Conservation (phyloP, 2,113 vertebrate species). For the Chroicocephalus ridibundus region DNA sequence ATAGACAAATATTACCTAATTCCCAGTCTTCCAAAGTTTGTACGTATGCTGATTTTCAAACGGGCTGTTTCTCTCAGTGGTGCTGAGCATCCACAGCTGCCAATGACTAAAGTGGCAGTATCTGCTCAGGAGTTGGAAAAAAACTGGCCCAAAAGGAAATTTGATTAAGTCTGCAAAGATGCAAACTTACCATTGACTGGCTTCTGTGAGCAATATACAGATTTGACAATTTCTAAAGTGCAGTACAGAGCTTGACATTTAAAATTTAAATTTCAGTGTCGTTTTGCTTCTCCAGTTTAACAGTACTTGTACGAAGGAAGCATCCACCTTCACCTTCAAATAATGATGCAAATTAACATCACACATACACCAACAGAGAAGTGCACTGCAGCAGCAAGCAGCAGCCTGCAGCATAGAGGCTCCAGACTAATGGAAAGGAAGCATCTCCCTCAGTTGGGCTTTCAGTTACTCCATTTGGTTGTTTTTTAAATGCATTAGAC, state of each 20-base stretch:
- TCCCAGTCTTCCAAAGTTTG: not conserved
- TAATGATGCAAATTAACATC: not conserved
- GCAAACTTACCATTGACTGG: not conserved
- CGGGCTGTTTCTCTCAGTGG: not conserved
- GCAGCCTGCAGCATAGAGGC: not conserved
- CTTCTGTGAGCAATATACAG: not conserved
- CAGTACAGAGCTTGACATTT: not conserved
- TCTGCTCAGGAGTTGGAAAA: not conserved
- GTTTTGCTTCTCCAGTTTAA: not conserved
- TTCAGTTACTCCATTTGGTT: not conserved
- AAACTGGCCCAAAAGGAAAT: not conserved
- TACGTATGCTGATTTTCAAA: not conserved
- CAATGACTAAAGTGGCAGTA: not conserved
- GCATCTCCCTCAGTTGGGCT: not conserved
- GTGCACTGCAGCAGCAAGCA: not conserved
- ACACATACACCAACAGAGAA: not conserved
- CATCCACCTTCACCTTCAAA: constrained; percentile 32
- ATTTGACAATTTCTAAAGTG: not conserved
- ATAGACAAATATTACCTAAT: not conserved
- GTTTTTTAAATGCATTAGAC: not conserved
- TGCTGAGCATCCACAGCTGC: not conserved
- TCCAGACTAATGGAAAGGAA: not conserved
- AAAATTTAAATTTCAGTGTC: not conserved
- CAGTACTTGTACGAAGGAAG: constrained; percentile 9
- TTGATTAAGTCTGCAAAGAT: not conserved